These are phyloP conservation scores for Pelecanoides urinatrix DNA, from an alignment of 2,113 vertebrate genomes.

Conservation along the genomic window DNA sequence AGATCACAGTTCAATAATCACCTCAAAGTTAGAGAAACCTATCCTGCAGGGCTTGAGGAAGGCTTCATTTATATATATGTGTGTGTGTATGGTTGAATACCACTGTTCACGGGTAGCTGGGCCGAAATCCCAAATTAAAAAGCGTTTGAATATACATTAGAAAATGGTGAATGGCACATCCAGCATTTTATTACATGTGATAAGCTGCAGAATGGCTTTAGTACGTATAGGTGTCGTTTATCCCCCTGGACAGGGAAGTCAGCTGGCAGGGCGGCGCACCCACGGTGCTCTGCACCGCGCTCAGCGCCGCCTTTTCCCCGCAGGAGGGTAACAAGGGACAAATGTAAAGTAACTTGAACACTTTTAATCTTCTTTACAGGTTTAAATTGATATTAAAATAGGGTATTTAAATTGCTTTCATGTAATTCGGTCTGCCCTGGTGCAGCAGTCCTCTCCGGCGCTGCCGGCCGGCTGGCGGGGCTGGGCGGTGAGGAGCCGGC, in stretches of 20 bases:
- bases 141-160: not conserved
- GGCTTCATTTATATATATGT: not conserved
- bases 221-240: not conserved
- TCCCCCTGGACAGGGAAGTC: not conserved
- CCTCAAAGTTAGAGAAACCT: not conserved
- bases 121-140: not conserved
- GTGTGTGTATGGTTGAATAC: not conserved
- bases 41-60: not conserved
- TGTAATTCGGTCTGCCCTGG: not conserved
- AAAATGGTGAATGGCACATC: not conserved
- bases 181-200: not conserved
- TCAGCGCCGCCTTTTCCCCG: not conserved
- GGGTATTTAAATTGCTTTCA: not conserved
- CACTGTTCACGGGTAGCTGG: not conserved
- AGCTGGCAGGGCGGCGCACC: not conserved
- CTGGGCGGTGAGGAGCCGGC: not conserved
- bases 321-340: not conserved
- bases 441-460: not conserved
- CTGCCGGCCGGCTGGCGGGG: not conserved
- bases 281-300: fast-evolving
- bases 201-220: not conserved
- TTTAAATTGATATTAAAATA: not conserved
- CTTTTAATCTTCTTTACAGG: not conserved
- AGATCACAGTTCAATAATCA: not conserved
- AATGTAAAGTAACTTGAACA: not conserved